Conservation (phyloP, 2,113 vertebrate genomes). For the Entelurus aequoreus region DNA sequence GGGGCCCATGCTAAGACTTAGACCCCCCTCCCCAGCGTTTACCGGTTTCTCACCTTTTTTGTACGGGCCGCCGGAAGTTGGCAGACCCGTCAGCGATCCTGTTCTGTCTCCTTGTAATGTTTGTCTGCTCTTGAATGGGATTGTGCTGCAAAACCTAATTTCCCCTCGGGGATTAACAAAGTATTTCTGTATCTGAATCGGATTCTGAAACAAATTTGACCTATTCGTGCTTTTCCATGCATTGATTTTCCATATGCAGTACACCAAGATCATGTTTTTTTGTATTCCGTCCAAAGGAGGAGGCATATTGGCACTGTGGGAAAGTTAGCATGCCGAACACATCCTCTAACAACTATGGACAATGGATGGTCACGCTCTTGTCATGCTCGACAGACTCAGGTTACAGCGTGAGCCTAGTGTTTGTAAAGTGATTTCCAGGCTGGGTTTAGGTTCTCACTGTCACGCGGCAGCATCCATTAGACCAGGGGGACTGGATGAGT, state of each 20-base stretch:
- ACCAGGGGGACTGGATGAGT: conserved; percentile 21
- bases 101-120: too few species aligned
- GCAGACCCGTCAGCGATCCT: too few species aligned
- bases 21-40: too few species aligned
- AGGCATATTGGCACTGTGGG: not conserved
- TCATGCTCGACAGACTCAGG: conserved; percentile 18
- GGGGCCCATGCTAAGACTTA: too few species aligned
- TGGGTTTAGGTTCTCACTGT: conserved; percentile 15
- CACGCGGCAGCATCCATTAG: conserved; percentile 32
- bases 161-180: too few species aligned
- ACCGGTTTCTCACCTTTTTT: too few species aligned
- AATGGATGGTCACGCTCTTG: conserved; percentile 14
- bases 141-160: too few species aligned
- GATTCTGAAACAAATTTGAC: too few species aligned
- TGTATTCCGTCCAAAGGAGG: not conserved
- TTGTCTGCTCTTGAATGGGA: too few species aligned
- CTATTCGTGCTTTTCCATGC: not conserved
- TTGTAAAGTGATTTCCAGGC: conserved; percentile 26
- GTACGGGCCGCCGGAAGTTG: too few species aligned
- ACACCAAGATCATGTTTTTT: not conserved
- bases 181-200: too few species aligned
- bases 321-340: conserved; percentile 19
- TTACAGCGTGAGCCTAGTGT: not conserved
- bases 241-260: not conserved
- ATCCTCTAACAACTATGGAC: conserved; percentile 17